Evolutionary conservation across 2,113 vertebrate genomes (phyloP), one percentile per base, ranked within the genome.

Genomic region (Cynoglossus semilaevis): DNA sequence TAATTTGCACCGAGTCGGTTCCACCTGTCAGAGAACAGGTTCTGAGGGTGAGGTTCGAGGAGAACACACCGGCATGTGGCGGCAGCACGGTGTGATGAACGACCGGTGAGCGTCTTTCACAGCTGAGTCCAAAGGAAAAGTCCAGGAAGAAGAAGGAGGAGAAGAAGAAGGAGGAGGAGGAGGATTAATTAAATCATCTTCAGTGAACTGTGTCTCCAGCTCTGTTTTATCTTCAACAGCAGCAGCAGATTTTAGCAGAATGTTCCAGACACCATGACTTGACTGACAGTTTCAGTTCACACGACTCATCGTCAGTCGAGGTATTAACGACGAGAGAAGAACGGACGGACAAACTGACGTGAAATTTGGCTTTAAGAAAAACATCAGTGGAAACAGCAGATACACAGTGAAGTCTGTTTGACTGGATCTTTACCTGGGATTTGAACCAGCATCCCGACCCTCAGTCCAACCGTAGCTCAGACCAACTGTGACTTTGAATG

Each of bases 1-100:
- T 63, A 84, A 82, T 87, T 84, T 77, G 64, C 80, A 80, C 68
- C 57, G 71, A 63, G 58, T 58, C 63, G 29, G 48, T 44, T 46
- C 58, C 74, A 85, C 75, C 80, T 83, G 78, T 75, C 81, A 70
- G 68, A 63, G 66, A 58, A 59, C 61, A 49, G 58, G 82, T 49
- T 66, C 57, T 61, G 54, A 55, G 46, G 72, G 68, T 4, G 53
- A 66, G 58, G 64, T 38, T 43, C 55, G 40, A 50, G 40, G 61
- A 70, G 75, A 76, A 68, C 72, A 72, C 53, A 60, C 73, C 80
- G 70, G 77, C 67, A 88, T 82, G 81, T 85, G 78, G 66, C 84
- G 78, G 66, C 84, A 59, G 76, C 51, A 50, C 50, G 13, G 68
- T 81, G 87, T 38, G 52, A 88, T 40, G 66, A 4, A 34, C 45